Conservation (phyloP, 2,113 vertebrate genomes). For the Formicarius rufipectus region DNA sequence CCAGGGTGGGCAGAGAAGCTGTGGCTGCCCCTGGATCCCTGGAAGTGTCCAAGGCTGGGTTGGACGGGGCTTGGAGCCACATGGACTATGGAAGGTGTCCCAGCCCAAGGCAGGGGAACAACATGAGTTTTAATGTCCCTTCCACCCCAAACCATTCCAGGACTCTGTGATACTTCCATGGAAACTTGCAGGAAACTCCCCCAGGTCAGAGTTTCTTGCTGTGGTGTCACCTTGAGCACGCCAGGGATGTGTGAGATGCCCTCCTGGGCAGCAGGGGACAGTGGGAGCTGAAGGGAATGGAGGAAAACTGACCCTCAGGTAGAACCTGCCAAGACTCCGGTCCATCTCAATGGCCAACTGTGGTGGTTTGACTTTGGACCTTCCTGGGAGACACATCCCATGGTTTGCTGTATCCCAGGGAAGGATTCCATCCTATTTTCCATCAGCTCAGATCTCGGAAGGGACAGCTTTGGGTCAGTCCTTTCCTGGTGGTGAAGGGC, state of each 20-base stretch:
- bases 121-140: not conserved
- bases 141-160: not conserved
- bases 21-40: not conserved
- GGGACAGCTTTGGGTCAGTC: too few species aligned
- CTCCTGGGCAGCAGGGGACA: accelerated
- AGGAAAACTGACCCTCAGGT: not conserved
- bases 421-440: too few species aligned
- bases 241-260: not conserved
- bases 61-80: not conserved
- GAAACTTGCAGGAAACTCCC: not conserved
- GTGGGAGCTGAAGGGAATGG: accelerated
- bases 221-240: not conserved
- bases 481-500: too few species aligned
- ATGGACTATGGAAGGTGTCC: not conserved
- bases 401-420: too few species aligned
- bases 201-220: accelerated
- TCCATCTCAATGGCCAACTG: accelerated
- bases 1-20: not conserved
- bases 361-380: too few species aligned
- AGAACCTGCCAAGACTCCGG: not conserved
- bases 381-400: too few species aligned
- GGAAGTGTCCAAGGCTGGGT: not conserved
- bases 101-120: not conserved
- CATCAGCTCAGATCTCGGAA: too few species aligned
- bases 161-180: not conserved